Evolutionary conservation across 2,113 vertebrate species (phyloP), one percentile per base, ranked within the genome.

Genomic region (Danio rerio): DNA sequence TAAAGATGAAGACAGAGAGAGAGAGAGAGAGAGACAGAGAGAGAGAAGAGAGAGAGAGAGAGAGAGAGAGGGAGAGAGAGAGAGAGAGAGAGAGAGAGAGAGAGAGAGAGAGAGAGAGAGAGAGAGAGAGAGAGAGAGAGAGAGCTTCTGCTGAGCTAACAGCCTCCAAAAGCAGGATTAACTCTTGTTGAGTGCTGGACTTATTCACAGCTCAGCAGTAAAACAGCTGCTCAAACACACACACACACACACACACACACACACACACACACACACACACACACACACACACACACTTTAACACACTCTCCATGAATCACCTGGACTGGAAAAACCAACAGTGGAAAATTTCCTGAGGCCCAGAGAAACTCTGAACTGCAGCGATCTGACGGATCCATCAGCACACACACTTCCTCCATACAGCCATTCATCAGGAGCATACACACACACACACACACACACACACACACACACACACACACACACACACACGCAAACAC

Each of bases 251-350:
- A 78, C 71, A 74, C 71, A 70, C 55, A 75, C 62, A 79, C 68
- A 65, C 82, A 40, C 45, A 63, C 78, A 78, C 68, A 84, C 69
- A 78, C 71, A 74, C 71, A 70, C 55, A 75, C 62, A 79, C 68
- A 65, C 82, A 87, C 85, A 85, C 69, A 61, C 79, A 78, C 79
- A 80, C 80, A 89, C 89, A 87, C 81, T 85, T 88, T 89, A 91
- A 89, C 85, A 86, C 85, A 77, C 78, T 84, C 78, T 80, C 86
- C 89, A 93, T 92, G 91, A 94, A 93, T 93, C 92, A 95, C 92
- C 92, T 93, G 91, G 87, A 92, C 89, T 92, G 92, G 93, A 94
- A 94, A 94, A 93, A 92, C 90, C 89, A 94, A 93, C 93, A 93
- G 89, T 90, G 92, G 93, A 94, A 94, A 92, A 92, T 91, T 89